Base-by-base conservation (phyloP, 2,113 vertebrate species). In the Centropus unirufus region DNA sequence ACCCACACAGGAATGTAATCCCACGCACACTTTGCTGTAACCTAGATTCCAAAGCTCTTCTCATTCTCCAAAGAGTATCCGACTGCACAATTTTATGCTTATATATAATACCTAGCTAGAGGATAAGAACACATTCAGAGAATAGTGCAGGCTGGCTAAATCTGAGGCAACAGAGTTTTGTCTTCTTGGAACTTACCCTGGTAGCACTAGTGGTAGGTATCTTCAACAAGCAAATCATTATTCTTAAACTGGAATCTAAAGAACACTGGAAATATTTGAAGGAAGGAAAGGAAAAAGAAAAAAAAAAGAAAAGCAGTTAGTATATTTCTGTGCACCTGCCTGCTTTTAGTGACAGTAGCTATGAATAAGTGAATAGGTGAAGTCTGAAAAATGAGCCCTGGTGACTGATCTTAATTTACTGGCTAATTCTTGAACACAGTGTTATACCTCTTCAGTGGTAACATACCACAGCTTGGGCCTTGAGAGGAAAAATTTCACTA, bases 151-250 rank as follows among this genome's bases (percentile, higher is more conserved):
- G 32, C 58, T 93, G 61, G 57, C n/a, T 89, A 75, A 69, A 84
- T 49, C 54, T 36, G 49, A 84, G n/a, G 54, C 29, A 87, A 74
- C 6, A 82, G 24, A 86, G 39, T 54, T 85, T 30, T n/a, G 21
- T 73, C 57, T 75, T 82, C 76, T 64, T 66, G 21, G 52, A 86
- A 97, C 98, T 98, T 98, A 99, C 99, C 98, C 99, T 98, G 73
- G 99, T 99, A 91, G 99, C 99, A 97, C 99, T 99, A 58, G 98
- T 98, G 40, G 99, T 98, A 26, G 99, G 99, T 93, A 99, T 99
- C 98, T 99, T 99, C 97, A 99, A 97, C 89, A 99, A 98, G 95
- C 99, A 99, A 97, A 99, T 99, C 98, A 99, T 99, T 94, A 99
- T 99, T 97, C 99, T 99, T 96, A 99, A 97, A 92, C 99, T 99